A percentile compares a stretch with the other conserved stretches of the same genome.
These are phyloP conservation scores for Lithosia quadra DNA, from an alignment of 2,888 invertebrate genomes.

Conservation along the genomic window DNA sequence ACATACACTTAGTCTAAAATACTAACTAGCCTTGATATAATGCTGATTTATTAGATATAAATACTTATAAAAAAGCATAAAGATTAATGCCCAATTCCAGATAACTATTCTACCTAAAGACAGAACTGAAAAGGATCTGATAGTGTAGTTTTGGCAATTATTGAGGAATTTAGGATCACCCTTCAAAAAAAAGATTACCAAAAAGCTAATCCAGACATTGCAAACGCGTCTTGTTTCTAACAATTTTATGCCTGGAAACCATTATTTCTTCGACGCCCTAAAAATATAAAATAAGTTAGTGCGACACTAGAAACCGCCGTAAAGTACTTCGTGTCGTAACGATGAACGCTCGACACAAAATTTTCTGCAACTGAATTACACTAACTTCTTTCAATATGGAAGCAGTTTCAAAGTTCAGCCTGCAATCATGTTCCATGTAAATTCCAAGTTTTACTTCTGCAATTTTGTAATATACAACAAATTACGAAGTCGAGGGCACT, in stretches of 20 bases:
- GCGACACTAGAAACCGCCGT: conserved; percentile 35
- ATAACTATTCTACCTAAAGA: too few species aligned
- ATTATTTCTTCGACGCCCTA: background rate
- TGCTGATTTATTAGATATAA: too few species aligned
- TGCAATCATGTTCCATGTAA: conserved; percentile 66
- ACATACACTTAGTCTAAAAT: too few species aligned
- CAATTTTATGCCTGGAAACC: background rate
- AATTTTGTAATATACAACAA: conserved; percentile 58
- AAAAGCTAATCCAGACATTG: background rate
- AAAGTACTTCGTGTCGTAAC: conserved; percentile 29
- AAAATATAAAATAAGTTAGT: conserved; percentile 25
- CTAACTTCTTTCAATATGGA: conserved; percentile 62
- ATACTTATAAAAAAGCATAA: too few species aligned
- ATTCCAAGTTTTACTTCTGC: conserved; percentile 61
- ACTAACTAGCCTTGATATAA: too few species aligned
- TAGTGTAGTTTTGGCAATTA: too few species aligned
- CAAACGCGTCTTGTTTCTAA: background rate
- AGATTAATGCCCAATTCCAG: too few species aligned
- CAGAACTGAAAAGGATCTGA: too few species aligned
- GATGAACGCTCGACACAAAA: conserved; percentile 51
- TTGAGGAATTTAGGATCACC: too few species aligned
- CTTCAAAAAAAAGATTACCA: too few species aligned
- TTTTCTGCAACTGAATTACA: conserved; percentile 53
- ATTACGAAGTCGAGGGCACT: conserved; percentile 41
- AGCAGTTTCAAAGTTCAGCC: conserved; percentile 61